Percentiles rank a stretch among this genome's conserved stretches.
Conservation (phyloP, 1,140 invertebrate genomes). For the Drosophila arizonae region DNA sequence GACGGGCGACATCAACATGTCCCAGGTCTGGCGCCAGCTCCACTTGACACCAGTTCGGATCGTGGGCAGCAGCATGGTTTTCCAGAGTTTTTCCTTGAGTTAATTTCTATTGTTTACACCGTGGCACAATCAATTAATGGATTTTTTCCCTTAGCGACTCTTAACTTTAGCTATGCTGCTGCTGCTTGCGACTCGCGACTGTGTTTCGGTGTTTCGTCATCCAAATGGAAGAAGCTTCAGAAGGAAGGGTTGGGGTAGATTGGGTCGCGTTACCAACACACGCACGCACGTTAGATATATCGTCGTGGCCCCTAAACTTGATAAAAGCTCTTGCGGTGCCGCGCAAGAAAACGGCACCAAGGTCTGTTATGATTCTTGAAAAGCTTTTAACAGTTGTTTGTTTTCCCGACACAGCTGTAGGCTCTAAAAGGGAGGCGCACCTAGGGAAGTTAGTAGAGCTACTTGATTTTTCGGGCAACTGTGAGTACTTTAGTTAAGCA, state of each 20-base stretch:
- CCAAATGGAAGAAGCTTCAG: constrained; percentile 46
- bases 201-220: constrained; percentile 75
- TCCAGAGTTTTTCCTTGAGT: constrained; percentile 1
- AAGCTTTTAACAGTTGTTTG: constrained; percentile 29
- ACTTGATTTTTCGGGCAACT: no score
- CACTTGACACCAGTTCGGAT: constrained; percentile 50
- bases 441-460: no score
- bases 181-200: constrained; percentile 53
- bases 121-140: constrained; percentile 69
- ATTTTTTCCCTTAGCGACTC: constrained; percentile 56
- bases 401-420: not conserved
- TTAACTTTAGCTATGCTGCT: constrained; percentile 26
- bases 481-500: no score
- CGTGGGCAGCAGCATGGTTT: constrained; percentile 62
- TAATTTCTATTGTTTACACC: constrained; percentile 15
- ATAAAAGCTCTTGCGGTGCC: constrained; percentile 52
- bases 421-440: no score
- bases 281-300: no score
- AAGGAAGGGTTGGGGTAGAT: constrained; percentile 27
- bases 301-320: constrained; percentile 34
- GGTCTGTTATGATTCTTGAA: constrained; percentile 59
- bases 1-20: constrained; percentile 68
- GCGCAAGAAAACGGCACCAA: constrained; percentile 40
- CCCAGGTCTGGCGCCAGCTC: constrained; percentile 57
- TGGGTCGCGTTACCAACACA: no score